Conservation (phyloP, 2,888 invertebrate species). For the Boloria selene region DNA sequence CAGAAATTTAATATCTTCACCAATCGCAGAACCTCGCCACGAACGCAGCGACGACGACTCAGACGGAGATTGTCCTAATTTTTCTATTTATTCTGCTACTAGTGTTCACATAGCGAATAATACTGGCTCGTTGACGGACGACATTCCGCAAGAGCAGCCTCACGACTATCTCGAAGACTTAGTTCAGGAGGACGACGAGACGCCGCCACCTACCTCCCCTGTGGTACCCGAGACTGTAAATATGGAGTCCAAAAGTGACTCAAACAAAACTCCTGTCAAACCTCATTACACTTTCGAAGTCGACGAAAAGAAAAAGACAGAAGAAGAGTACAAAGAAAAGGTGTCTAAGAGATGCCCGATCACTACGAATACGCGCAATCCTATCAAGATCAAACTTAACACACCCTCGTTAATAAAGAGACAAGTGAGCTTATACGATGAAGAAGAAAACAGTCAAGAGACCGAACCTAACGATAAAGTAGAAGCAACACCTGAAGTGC, state of each 20-base stretch:
- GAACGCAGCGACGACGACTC: constrained; percentile 73
- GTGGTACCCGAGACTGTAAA: constrained; percentile 9
- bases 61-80: constrained; percentile 91
- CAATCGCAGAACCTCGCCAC: constrained; percentile 43
- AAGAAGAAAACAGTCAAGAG: constrained; percentile 37
- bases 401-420: constrained; percentile 78
- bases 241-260: constrained; percentile 22
- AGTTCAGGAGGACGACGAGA: constrained; percentile 57
- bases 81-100: constrained; percentile 91
- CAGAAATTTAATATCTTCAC: constrained; percentile 53
- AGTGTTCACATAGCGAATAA: constrained; percentile 88
- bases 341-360: constrained; percentile 69
- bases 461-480: constrained; percentile 31
- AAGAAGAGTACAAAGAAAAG: constrained; percentile 65
- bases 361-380: constrained; percentile 65
- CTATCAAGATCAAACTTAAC: constrained; percentile 71
- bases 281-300: constrained; percentile 29
- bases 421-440: constrained; percentile 80
- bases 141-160: constrained; percentile 37
- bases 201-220: constrained; percentile 36
- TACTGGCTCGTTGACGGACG: constrained; percentile 43
- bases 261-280: constrained; percentile 17
- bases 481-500: constrained; percentile 22
- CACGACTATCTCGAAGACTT: constrained; percentile 51
- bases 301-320: constrained; percentile 48